phyloP scores from a whole-genome alignment of 2,113 vertebrate species.

The Atrichornis clamosus region DNA sequence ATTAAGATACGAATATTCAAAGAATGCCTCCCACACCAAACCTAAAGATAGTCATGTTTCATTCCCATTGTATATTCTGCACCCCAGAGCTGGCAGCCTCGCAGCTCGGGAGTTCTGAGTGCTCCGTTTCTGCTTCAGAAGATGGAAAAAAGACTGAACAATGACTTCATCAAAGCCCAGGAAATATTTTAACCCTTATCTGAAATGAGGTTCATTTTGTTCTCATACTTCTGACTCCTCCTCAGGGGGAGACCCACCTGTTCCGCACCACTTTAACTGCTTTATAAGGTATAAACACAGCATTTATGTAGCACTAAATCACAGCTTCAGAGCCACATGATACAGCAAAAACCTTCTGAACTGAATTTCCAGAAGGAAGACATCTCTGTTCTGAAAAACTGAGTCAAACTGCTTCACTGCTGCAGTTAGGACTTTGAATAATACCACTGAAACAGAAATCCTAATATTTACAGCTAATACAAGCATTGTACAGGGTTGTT shows the following conservation, averaged over 20 bases:
- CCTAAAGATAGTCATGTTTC: conserved; percentile 43
- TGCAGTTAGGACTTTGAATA: background rate
- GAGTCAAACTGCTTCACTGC: background rate
- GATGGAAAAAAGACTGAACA: background rate
- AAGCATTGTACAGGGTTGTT: background rate
- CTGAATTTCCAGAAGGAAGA: background rate
- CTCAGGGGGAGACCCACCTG: background rate
- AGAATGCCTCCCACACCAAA: conserved; percentile 43
- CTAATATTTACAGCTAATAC: background rate
- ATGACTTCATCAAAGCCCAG: background rate
- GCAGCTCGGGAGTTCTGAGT: conserved; percentile 14
- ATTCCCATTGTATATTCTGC: conserved; percentile 37
- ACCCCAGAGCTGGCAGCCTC: background rate
- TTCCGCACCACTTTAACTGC: background rate
- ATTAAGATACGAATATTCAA: conserved; percentile 46
- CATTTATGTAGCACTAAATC: background rate
- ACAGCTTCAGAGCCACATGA: background rate
- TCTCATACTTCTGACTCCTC: background rate
- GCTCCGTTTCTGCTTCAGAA: background rate
- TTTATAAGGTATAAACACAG: background rate
- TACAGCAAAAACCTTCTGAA: background rate
- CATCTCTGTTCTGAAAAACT: background rate
- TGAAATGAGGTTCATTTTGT: background rate
- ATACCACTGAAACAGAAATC: background rate
- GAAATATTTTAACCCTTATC: conserved; percentile 8